A percentile compares a stretch with the other conserved stretches of the same genome.
Evolutionary conservation across 2,888 invertebrate genomes (phyloP).

Genomic region (Agonum fuliginosum): DNA sequence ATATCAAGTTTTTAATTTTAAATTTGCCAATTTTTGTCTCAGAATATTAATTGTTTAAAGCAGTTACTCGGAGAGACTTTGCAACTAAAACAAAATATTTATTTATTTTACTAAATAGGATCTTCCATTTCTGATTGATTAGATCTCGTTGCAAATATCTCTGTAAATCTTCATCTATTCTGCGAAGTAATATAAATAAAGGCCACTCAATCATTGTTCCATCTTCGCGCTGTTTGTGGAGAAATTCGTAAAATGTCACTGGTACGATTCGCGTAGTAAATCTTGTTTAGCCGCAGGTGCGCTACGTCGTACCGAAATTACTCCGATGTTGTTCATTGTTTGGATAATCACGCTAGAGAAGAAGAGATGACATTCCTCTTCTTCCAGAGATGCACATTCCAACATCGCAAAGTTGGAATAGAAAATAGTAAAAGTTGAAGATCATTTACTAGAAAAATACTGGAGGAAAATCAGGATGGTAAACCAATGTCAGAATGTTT

Average conservation of each 20-base stretch:
- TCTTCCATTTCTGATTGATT: not conserved
- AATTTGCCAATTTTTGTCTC: too few species aligned
- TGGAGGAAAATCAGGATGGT: too few species aligned
- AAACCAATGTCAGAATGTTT: too few species aligned
- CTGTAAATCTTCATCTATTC: not conserved
- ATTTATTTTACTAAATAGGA: too few species aligned
- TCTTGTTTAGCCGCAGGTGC: conserved; percentile 37
- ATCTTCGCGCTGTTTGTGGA: not conserved
- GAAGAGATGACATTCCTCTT: conserved; percentile 3
- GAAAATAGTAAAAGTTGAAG: too few species aligned
- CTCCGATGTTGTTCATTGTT: conserved; percentile 44
- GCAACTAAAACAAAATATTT: too few species aligned
- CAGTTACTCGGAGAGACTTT: too few species aligned
- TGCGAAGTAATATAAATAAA: conserved; percentile 35
- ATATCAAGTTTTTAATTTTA: too few species aligned
- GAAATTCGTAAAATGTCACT: conserved; percentile 40
- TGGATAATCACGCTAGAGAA: conserved; percentile 13
- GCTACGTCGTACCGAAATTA: conserved; percentile 11
- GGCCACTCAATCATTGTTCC: conserved; percentile 24
- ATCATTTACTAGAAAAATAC: too few species aligned
- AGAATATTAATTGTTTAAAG: too few species aligned
- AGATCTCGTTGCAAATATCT: not conserved
- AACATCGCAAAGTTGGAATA: not conserved
- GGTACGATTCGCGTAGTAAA: conserved; percentile 24
- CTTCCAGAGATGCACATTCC: not conserved